Evolutionary conservation across 2,888 invertebrate species (phyloP), one percentile per base, ranked within the genome.

Genomic region (Spatulosminthurus flaviceps): DNA sequence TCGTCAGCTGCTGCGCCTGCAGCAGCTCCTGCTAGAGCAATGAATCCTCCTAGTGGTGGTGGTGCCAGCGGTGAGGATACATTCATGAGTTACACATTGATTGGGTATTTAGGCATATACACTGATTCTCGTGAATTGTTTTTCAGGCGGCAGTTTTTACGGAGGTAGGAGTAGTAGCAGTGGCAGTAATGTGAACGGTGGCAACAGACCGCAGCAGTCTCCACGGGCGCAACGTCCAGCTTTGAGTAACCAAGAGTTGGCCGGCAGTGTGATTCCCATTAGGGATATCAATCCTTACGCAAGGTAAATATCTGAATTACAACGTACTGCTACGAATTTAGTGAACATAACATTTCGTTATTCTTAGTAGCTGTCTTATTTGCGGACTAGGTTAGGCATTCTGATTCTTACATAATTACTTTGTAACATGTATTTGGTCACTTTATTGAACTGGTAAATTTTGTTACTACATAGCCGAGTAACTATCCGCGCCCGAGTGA

Each of bases 261-360:
- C 51, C 0, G 21, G n/a, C 64, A 41, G 34, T 29, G 91, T 92
- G 28, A 91, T 92, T 88, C 94, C 96, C 0, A 97, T 98, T 86
- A 90, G 91, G 21, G 93, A 93, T 85, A 90, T 98, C 16, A 97
- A 95, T 84, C 97, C 97, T 0, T 98, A 97, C 88, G 97, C 96
- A 88, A 95, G 93, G 93, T 93, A 87, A 43, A 77, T 79, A 60
- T 5, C 13, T 2, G 24, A 66, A 13, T 34, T 75, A 34, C 28
- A 28, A 7, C 2, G 24, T 28, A 21, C 9, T 7, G n/a, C 5
- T 26, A 26, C 7, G 5, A 69, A 24, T 26, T 9, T 24, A 69
- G 13, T 9, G 7, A 13, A 41, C 13, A 41, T 9, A 41, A 41
- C 7, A 41, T 9, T 9, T 41, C 7, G 13, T 41, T 9, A 41